Evolutionary conservation across 2,797 vertebrate genomes (phyloP).

Genomic region (Enteromius treurensis): DNA sequence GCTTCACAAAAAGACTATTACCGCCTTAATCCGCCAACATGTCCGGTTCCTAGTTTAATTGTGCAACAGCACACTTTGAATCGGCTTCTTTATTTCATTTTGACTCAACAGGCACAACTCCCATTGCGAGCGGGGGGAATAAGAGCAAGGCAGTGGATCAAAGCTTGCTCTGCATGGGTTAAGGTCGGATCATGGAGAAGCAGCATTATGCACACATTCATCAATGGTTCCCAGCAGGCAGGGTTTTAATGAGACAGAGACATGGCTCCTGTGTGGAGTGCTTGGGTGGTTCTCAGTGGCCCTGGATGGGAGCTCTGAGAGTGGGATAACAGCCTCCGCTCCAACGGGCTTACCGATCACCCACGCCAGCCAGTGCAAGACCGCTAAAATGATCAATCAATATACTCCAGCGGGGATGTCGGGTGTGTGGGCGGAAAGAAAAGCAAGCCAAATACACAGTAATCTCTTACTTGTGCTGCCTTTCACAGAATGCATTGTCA

Average conservation of each 20-base stretch:
- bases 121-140: slow-evolving; percentile 53
- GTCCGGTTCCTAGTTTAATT: slow-evolving; percentile 40
- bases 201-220: slow-evolving; percentile 48
- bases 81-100: slow-evolving; percentile 33
- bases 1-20: slow-evolving; percentile 47
- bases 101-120: slow-evolving; percentile 48
- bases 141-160: slow-evolving; percentile 59
- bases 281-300: slow-evolving; percentile 46
- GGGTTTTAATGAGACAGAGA: slow-evolving; percentile 58
- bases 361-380: slow-evolving; percentile 22
- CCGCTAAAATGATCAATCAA: slow-evolving; percentile 51
- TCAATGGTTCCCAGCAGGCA: slow-evolving; percentile 57
- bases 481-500: not conserved
- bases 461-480: slow-evolving; percentile 19
- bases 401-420: slow-evolving; percentile 38
- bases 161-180: slow-evolving; percentile 53
- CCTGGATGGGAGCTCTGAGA: slow-evolving; percentile 45
- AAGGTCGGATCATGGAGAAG: slow-evolving; percentile 49
- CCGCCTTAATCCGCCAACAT: slow-evolving; percentile 20
- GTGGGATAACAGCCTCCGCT: slow-evolving; percentile 35
- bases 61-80: slow-evolving; percentile 17
- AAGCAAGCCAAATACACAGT: slow-evolving; percentile 37
- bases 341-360: slow-evolving; percentile 46
- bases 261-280: slow-evolving; percentile 42
- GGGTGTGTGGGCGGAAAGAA: slow-evolving; percentile 38